Conservation (phyloP, 2,797 vertebrate genomes). For the Crotalus adamanteus region DNA sequence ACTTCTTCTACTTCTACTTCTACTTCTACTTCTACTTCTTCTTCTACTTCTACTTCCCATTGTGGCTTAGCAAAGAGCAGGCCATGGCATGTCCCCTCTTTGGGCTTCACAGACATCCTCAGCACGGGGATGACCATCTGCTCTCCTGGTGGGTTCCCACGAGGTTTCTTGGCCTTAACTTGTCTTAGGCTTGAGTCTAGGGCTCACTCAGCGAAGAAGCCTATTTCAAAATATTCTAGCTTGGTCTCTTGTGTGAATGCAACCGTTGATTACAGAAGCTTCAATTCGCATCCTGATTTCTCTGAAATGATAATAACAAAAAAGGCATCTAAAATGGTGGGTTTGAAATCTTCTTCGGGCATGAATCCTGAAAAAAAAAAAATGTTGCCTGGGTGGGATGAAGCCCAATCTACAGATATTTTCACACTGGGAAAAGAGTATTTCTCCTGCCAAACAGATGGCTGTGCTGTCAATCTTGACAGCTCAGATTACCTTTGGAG, state of each 20-base stretch:
- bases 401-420: neutral
- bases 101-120: neutral
- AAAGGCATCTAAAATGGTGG: too few species aligned
- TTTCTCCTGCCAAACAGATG: neutral
- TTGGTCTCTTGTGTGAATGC: neutral
- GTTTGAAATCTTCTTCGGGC: neutral
- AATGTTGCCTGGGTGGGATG: neutral
- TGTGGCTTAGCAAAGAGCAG: neutral
- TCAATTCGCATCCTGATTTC: too few species aligned
- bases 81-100: neutral
- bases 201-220: neutral
- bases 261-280: neutral
- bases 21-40: too few species aligned
- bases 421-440: neutral
- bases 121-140: neutral
- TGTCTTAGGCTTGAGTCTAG: neutral
- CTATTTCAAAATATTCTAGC: neutral
- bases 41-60: neutral
- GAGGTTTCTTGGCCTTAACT: neutral
- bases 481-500: slow-evolving; percentile 9
- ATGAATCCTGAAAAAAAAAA: neutral
- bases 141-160: neutral
- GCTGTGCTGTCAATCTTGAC: slow-evolving; percentile 13
- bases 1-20: too few species aligned
- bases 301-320: neutral